These are phyloP conservation scores for Tenthredo scrophulariae DNA, from an alignment of 2,888 invertebrate species.

Conservation along the genomic window DNA sequence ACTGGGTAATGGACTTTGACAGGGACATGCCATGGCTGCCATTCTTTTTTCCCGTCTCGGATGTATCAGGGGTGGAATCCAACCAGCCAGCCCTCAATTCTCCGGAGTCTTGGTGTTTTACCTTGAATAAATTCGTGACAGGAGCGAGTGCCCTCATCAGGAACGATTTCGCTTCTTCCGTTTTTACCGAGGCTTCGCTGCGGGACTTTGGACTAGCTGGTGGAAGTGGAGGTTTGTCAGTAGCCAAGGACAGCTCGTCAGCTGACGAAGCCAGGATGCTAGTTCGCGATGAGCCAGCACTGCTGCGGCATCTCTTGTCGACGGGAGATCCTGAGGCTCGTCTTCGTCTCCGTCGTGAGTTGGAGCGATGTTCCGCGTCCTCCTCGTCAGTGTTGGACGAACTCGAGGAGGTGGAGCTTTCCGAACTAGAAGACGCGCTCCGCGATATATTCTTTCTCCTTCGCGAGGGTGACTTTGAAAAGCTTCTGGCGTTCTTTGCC, in stretches of 20 bases:
- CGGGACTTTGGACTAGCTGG: slow-evolving; percentile 78
- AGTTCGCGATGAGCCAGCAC: slow-evolving; percentile 79
- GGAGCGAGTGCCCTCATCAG: slow-evolving; percentile 87
- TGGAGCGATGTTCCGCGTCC: slow-evolving; percentile 60
- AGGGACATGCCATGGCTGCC: slow-evolving; percentile 59
- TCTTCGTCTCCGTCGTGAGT: slow-evolving; percentile 59
- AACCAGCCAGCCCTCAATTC: slow-evolving; percentile 69
- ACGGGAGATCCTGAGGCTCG: slow-evolving; percentile 64
- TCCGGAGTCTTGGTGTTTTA: slow-evolving; percentile 80
- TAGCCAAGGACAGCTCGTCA: slow-evolving; percentile 81
- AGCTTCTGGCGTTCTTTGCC: slow-evolving; percentile 61
- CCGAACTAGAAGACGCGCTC: slow-evolving; percentile 56
- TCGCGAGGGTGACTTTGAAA: slow-evolving; percentile 63
- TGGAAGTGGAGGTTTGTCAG: slow-evolving; percentile 80
- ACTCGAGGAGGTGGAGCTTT: slow-evolving; percentile 71
- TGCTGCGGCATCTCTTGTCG: slow-evolving; percentile 64
- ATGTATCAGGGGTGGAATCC: slow-evolving; percentile 62
- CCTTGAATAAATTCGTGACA: slow-evolving; percentile 87
- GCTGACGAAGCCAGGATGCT: slow-evolving; percentile 79
- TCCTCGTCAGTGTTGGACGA: slow-evolving; percentile 76
- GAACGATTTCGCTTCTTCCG: slow-evolving; percentile 86
- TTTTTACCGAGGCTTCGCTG: slow-evolving; percentile 76
- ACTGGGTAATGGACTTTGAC: slow-evolving; percentile 63
- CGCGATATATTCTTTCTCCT: slow-evolving; percentile 56
- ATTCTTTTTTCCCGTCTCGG: slow-evolving; percentile 62